Evolutionary conservation across 2,888 invertebrate genomes (phyloP), one percentile per base, ranked within the genome.

Genomic region (Ptilodon capucinus): DNA sequence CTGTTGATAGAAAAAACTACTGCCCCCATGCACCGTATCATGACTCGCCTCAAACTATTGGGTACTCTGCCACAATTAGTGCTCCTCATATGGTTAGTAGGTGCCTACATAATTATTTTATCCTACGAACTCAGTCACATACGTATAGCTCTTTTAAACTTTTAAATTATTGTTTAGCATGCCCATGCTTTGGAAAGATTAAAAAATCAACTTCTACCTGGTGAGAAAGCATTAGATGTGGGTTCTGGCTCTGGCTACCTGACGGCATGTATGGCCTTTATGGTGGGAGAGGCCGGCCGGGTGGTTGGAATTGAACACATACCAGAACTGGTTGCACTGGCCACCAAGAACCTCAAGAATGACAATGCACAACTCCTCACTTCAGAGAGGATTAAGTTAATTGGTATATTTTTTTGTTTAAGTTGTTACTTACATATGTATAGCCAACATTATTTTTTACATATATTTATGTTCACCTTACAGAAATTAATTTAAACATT

Each of bases 191-290:
- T 98, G 73, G 97, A 98, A 89, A 92, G 94, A 57, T 91, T 99
- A 41, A 94, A 94, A 71, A 94, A 95, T 56, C 95, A 97, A 64
- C 86, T 98, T 41, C 83, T 91, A 23, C 93, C 94, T 45, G 97
- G 97, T 9, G 94, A 94, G 44, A 94, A 92, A 71, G 97, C 97
- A 2, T 85, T 98, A 55, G 98, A 98, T 86, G 97, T 98, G 39
- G 98, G 98, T 11, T 97, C 97, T 18, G 98, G 98, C 1, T 97
- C 97, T 51, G 98, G 98, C 2, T 98, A 98, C 79, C 91, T 98
- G 35, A 97, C 98, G 1, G 95, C 96, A 11, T 98, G 98, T 71
- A 97, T 98, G 95, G 95, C 96, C 14, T 87, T 95, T 28, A 96
- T 97, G 94, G 92, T 97, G 38, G 96, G 96, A 7, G 91, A 93